Percentiles rank a stretch among this genome's conserved stretches.
Evolutionary conservation across 2,113 vertebrate genomes (phyloP).

Genomic region (Rhea americana): DNA sequence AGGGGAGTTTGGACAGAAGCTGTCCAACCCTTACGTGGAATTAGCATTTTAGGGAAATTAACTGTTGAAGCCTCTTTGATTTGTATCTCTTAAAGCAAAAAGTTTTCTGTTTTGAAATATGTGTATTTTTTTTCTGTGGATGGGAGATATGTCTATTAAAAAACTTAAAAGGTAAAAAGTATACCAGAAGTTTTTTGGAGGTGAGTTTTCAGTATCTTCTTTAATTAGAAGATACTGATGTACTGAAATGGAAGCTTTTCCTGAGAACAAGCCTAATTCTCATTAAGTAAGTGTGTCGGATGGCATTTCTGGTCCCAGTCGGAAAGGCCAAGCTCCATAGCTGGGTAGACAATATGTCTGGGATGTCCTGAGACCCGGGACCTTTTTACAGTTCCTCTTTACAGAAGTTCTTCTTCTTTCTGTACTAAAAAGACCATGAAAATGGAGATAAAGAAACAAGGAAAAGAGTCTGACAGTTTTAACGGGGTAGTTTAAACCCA

Average conservation of each 20-base stretch:
- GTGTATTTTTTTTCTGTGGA: fast-evolving
- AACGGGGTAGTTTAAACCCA: neutral
- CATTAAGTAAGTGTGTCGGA: neutral
- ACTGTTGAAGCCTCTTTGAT: neutral
- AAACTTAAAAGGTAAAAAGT: neutral
- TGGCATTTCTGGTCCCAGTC: fast-evolving
- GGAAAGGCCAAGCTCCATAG: fast-evolving
- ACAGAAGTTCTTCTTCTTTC: neutral
- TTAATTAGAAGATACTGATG: neutral
- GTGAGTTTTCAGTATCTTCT: neutral
- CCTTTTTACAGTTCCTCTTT: neutral
- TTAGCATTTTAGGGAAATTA: neutral
- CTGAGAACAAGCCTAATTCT: neutral
- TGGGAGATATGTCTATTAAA: fast-evolving
- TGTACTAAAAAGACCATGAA: neutral
- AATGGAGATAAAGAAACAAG: neutral
- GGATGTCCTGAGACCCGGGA: neutral
- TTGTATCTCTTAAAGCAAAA: neutral
- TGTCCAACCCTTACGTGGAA: fast-evolving
- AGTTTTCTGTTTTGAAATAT: neutral
- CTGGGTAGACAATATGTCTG: fast-evolving
- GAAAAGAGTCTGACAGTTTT: neutral
- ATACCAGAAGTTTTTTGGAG: neutral
- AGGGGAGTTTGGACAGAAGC: neutral
- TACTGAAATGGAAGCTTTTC: neutral